phyloP scores from a whole-genome alignment of 1,140 invertebrate genomes.

The Ceratina australensis region DNA sequence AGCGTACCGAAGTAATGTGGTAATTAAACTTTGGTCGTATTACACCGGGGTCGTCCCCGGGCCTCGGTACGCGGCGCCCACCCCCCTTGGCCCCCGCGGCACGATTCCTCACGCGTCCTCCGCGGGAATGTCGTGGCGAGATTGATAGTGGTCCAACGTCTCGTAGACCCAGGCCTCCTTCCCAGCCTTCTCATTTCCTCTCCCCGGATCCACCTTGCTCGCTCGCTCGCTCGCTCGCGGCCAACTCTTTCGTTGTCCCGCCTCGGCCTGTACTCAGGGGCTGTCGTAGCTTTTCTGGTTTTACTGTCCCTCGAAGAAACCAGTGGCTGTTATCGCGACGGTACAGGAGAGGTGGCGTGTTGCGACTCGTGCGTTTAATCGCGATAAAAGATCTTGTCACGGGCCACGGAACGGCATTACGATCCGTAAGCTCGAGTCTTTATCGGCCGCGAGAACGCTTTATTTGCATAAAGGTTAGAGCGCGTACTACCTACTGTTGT shows the following conservation, averaged over 20 bases:
- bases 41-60: constrained; percentile 55
- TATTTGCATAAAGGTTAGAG: constrained; percentile 71
- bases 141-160: constrained; percentile 68
- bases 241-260: constrained; percentile 40
- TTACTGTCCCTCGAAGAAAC: constrained; percentile 41
- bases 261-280: constrained; percentile 54
- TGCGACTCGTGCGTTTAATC: constrained; percentile 71
- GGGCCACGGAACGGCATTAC: constrained; percentile 68
- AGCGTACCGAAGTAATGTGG: constrained; percentile 71
- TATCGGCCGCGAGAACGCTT: constrained; percentile 49
- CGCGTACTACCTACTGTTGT: constrained; percentile 15
- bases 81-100: background rate
- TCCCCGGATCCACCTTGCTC: constrained; percentile 24
- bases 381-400: constrained; percentile 78
- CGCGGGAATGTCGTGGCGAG: constrained; percentile 63
- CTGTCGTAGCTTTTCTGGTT: constrained; percentile 58
- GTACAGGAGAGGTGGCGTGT: constrained; percentile 70
- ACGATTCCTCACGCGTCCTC: constrained; percentile 28
- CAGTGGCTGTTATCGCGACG: constrained; percentile 68
- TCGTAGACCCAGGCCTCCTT: constrained; percentile 25
- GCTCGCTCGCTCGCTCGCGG: no score
- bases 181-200: constrained; percentile 22
- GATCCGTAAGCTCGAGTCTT: constrained; percentile 59
- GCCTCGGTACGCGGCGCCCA: no score
- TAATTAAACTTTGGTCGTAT: constrained; percentile 79